phyloP scores from a whole-genome alignment of 2,797 vertebrate species.

The Notolepis coatsorum region DNA sequence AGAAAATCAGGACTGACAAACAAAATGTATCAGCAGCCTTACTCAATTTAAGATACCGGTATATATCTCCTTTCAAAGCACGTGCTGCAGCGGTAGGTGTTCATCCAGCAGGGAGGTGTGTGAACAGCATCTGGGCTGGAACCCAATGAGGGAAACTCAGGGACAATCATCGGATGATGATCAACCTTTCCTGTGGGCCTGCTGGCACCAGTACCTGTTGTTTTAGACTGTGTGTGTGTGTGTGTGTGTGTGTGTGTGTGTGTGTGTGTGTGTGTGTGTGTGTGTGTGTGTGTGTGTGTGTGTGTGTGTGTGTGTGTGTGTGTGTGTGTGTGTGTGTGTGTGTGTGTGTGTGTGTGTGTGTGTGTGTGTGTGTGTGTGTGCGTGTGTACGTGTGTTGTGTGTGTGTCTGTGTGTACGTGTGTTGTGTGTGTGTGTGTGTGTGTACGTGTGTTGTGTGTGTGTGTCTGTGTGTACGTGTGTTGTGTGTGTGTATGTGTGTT shows the following conservation, averaged over 20 bases:
- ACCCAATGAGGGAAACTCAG: constrained; percentile 38
- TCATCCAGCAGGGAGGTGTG: not conserved
- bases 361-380: not conserved
- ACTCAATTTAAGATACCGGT: no score
- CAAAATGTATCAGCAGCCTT: no score
- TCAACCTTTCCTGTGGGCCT: constrained; percentile 46
- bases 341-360: not conserved
- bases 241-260: constrained; percentile 7
- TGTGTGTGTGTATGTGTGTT: constrained; percentile 21
- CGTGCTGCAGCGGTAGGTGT: not conserved
- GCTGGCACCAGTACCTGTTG: no score
- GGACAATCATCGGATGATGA: constrained; percentile 60
- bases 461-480: constrained; percentile 14
- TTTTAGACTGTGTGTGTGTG: no score
- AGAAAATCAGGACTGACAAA: no score
- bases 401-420: constrained; percentile 10
- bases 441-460: constrained; percentile 6
- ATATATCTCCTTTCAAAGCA: not conserved
- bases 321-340: not conserved
- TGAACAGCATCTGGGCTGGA: constrained; percentile 5
- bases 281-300: constrained; percentile 4
- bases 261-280: constrained; percentile 8
- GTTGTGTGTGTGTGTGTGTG: not conserved
- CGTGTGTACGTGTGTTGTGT: not conserved
- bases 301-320: not conserved